Conservation (phyloP, 2,113 vertebrate genomes). For the Taurulus bubalis region DNA sequence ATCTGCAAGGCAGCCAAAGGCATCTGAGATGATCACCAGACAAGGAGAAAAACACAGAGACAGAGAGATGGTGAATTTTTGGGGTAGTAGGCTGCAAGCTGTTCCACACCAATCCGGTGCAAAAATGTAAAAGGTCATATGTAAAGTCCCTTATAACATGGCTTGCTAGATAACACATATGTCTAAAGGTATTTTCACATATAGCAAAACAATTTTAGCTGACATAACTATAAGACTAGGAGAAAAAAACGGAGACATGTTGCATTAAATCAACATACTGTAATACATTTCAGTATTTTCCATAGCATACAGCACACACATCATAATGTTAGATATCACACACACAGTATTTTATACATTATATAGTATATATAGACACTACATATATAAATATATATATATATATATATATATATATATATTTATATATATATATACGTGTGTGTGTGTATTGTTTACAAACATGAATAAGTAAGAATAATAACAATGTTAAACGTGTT, state of each 20-base stretch:
- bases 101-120: constrained; percentile 62
- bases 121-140: constrained; percentile 52
- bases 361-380: neutral
- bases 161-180: constrained; percentile 9
- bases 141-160: constrained; percentile 32
- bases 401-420: neutral
- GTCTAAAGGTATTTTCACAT: constrained; percentile 1
- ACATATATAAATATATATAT: neutral
- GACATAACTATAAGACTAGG: constrained; percentile 52
- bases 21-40: constrained; percentile 87
- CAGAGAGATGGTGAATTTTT: constrained; percentile 79
- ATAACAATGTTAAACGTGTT: neutral
- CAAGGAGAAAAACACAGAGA: constrained; percentile 85
- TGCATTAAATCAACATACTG: constrained; percentile 43
- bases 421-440: neutral
- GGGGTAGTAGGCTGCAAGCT: constrained; percentile 37
- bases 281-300: neutral
- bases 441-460: neutral
- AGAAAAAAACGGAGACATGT: neutral
- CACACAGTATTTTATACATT: neutral
- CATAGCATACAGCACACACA: neutral
- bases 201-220: constrained; percentile 69
- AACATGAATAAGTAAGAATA: neutral
- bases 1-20: constrained; percentile 95
- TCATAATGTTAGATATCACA: neutral